Conservation (phyloP, 2,113 vertebrate species). For the Butorides virescens region DNA sequence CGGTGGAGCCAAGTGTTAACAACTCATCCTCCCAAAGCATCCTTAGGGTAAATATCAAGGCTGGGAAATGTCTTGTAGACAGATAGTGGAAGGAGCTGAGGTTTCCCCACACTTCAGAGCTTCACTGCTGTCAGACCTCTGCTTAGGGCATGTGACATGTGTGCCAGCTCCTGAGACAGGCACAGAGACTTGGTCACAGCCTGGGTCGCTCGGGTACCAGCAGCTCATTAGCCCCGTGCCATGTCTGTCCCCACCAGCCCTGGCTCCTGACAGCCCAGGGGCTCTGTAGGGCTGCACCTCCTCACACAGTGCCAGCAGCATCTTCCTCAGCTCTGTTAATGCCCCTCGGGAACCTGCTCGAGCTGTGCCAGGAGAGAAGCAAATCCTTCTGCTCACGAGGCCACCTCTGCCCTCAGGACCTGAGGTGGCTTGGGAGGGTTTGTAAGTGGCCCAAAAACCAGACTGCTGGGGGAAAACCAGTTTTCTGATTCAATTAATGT, state of each 20-base stretch:
- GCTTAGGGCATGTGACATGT: neutral
- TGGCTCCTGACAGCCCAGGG: neutral
- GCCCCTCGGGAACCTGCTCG: neutral
- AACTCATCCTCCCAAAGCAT: neutral
- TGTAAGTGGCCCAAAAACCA: neutral
- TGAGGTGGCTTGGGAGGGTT: neutral
- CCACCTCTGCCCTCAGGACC: neutral
- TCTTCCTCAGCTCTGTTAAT: neutral
- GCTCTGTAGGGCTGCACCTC: fast-evolving
- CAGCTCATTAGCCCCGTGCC: fast-evolving
- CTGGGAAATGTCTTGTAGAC: neutral
- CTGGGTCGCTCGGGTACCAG: neutral
- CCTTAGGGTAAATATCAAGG: neutral
- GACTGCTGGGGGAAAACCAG: neutral
- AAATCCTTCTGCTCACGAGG: neutral
- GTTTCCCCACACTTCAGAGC: neutral
- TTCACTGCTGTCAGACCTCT: neutral
- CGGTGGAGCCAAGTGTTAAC: neutral
- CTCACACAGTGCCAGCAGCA: neutral
- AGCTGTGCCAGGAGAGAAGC: neutral
- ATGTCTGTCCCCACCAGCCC: neutral
- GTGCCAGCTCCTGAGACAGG: neutral
- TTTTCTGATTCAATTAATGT: neutral
- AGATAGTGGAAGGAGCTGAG: neutral
- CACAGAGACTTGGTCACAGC: neutral